Percentiles rank a stretch among this genome's conserved stretches.
Conservation (phyloP, 2,797 vertebrate species). For the Microctenopoma stevenorrisi region DNA sequence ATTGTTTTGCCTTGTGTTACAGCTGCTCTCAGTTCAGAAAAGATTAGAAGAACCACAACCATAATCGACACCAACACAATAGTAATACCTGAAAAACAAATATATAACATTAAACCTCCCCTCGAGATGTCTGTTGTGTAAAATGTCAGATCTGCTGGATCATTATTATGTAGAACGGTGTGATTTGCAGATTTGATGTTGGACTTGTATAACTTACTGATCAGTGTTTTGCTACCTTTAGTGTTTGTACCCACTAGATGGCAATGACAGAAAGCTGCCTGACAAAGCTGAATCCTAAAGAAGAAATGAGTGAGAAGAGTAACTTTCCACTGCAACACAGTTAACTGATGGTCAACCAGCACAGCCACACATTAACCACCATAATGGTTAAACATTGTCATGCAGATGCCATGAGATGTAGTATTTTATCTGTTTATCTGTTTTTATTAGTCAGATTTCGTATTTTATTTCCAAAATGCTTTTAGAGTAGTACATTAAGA, state of each 20-base stretch:
- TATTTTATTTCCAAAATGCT: neutral
- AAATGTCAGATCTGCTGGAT: no score
- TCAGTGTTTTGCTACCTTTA: neutral
- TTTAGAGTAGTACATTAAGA: neutral
- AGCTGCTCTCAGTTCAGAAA: no score
- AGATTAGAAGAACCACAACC: no score
- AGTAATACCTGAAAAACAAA: no score
- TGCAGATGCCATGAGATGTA: neutral
- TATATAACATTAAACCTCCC: no score
- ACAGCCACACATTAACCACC: neutral
- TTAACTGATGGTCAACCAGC: slow-evolving; percentile 23
- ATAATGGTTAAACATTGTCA: neutral
- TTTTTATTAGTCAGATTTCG: neutral
- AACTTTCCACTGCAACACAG: slow-evolving; percentile 27
- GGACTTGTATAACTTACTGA: neutral
- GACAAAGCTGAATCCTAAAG: neutral
- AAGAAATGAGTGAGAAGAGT: slow-evolving; percentile 2
- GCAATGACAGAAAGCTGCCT: slow-evolving; percentile 23
- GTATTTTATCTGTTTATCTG: neutral
- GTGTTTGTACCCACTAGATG: slow-evolving; percentile 57
- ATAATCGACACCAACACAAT: no score
- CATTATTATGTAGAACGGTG: no score
- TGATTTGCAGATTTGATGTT: no score
- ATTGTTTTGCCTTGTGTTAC: no score
- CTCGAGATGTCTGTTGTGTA: no score